These are phyloP conservation scores for Gobionotothen gibberifrons DNA, from an alignment of 2,797 vertebrate genomes.

Conservation along the genomic window DNA sequence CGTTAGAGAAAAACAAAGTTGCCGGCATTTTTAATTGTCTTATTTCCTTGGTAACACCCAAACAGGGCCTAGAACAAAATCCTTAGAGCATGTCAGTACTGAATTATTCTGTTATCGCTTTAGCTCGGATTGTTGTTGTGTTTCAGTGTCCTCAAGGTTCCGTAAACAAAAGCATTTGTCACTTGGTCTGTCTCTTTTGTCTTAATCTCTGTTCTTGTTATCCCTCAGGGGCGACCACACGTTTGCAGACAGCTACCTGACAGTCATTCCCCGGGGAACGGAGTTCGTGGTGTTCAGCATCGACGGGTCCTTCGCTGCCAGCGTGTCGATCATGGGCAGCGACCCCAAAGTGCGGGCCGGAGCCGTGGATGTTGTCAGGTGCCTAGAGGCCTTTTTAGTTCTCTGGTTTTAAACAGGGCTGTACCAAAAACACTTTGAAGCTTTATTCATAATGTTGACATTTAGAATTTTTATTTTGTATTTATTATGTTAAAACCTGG, in stretches of 20 bases:
- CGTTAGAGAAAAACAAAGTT: neutral
- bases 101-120: neutral
- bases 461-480: no score
- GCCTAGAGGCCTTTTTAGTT: constrained; percentile 20
- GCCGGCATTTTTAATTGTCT: neutral
- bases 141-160: neutral
- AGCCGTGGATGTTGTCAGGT: constrained; percentile 98
- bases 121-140: neutral
- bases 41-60: neutral
- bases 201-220: neutral
- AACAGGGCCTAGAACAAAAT: neutral
- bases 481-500: no score
- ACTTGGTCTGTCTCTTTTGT: neutral
- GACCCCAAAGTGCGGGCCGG: constrained; percentile 98
- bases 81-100: neutral
- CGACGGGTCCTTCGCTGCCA: constrained; percentile 97
- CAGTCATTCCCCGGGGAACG: constrained; percentile 91
- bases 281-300: constrained; percentile 99
- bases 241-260: constrained; percentile 96
- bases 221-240: constrained; percentile 94
- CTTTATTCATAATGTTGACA: no score
- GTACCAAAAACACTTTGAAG: no score
- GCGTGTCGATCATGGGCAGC: constrained; percentile 99
- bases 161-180: neutral
- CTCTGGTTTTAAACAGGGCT: neutral